These are phyloP conservation scores for Drosophila nikananu DNA, from an alignment of 1,140 invertebrate genomes.

Conservation along the genomic window DNA sequence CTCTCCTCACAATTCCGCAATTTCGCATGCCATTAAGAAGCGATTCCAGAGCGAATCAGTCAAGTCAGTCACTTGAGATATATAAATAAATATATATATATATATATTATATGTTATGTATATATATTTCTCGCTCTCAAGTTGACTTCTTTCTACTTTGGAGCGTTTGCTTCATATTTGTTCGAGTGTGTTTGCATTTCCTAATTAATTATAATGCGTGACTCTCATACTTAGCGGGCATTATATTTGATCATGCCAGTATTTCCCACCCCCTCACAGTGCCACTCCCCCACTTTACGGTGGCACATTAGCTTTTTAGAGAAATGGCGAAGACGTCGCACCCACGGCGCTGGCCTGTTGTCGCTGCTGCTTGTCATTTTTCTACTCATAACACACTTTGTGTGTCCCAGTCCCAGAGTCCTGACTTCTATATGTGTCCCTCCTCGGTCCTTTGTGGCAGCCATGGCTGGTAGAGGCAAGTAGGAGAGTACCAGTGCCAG, in stretches of 20 bases:
- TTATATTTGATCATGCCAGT: slow-evolving; percentile 30
- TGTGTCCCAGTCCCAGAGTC: slow-evolving; percentile 8
- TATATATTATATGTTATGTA: no score
- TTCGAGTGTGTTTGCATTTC: slow-evolving; percentile 76
- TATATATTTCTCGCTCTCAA: not conserved
- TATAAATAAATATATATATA: not conserved
- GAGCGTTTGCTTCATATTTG: slow-evolving; percentile 38
- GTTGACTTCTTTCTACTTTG: slow-evolving; percentile 7
- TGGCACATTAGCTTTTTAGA: slow-evolving; percentile 50
- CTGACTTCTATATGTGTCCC: slow-evolving; percentile 10
- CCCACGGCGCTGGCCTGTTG: slow-evolving; percentile 48
- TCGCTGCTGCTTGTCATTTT: slow-evolving; percentile 72
- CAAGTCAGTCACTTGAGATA: slow-evolving; percentile 11
- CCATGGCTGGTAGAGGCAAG: not conserved
- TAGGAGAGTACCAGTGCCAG: not conserved
- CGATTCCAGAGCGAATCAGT: slow-evolving; percentile 18
- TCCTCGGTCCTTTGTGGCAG: not conserved
- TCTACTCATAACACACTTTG: slow-evolving; percentile 59
- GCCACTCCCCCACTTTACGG: slow-evolving; percentile 45
- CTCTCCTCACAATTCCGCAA: slow-evolving; percentile 15
- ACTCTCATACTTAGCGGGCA: slow-evolving; percentile 66
- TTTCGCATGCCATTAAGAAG: slow-evolving; percentile 20
- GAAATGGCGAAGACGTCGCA: slow-evolving; percentile 48
- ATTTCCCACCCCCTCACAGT: not conserved
- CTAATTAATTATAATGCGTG: slow-evolving; percentile 80